Percentiles rank a stretch among this genome's conserved stretches.
These are phyloP conservation scores for Rotaria macrura DNA, from an alignment of 2,888 invertebrate species.

Conservation along the genomic window DNA sequence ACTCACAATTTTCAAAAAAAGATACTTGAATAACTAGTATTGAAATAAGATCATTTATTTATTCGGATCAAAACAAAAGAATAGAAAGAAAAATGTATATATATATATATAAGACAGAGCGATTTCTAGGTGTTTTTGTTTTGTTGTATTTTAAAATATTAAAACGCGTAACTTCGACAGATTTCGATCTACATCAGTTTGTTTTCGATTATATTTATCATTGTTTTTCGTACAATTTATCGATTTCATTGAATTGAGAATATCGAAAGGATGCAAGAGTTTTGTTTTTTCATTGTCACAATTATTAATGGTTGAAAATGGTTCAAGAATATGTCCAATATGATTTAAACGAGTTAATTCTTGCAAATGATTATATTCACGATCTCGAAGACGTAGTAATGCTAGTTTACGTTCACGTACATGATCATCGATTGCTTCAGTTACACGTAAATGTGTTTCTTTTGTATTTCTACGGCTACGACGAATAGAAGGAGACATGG, in stretches of 20 bases:
- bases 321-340: not conserved
- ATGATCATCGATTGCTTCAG: not conserved
- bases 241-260: not conserved
- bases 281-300: too few relatives aligned
- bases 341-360: not conserved
- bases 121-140: too few relatives aligned
- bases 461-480: too few relatives aligned
- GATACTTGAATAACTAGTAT: not conserved
- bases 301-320: not conserved
- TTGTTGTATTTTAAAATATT: not conserved
- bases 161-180: not conserved
- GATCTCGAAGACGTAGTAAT: not conserved
- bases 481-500: too few relatives aligned
- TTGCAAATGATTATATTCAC: not conserved
- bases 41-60: not conserved
- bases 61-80: not conserved
- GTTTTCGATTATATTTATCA: not conserved
- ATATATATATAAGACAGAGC: not conserved
- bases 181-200: not conserved
- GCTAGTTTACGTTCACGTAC: not conserved
- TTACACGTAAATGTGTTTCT: not conserved
- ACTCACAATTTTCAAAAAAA: not conserved
- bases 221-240: not conserved
- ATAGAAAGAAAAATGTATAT: not conserved
- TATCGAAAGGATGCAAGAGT: not conserved